Evolutionary conservation across 2,888 invertebrate species (phyloP).

Genomic region (Hirtodrosophila cameraria): DNA sequence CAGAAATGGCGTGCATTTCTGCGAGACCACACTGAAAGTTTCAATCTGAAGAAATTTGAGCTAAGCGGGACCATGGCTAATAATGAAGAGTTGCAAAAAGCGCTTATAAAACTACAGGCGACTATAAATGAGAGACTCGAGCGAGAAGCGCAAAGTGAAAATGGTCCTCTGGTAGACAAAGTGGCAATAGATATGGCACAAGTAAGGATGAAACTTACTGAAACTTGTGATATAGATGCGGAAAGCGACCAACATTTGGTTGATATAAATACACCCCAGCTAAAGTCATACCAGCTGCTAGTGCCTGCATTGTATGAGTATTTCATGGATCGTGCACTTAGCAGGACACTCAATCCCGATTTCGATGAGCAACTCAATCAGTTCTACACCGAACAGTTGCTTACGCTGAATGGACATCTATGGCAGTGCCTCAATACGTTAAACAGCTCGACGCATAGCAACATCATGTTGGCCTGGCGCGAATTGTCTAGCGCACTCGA

Average conservation of each 20-base stretch:
- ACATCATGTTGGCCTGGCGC: conserved; percentile 51
- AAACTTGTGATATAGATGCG: conserved; percentile 13
- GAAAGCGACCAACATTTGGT: conserved; percentile 24
- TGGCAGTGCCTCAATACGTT: conserved; percentile 68
- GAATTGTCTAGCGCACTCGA: conserved; percentile 35
- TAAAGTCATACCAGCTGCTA: conserved; percentile 31
- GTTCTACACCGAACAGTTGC: conserved; percentile 67
- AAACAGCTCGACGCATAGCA: conserved; percentile 44
- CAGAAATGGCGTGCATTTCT: conserved; percentile 56
- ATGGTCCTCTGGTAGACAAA: background rate
- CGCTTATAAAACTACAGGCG: conserved; percentile 32
- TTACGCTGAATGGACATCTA: conserved; percentile 60
- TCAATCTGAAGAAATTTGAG: conserved; percentile 53
- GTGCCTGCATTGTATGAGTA: conserved; percentile 69
- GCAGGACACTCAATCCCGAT: conserved; percentile 37
- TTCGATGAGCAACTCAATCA: conserved; percentile 63
- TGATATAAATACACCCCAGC: conserved; percentile 8
- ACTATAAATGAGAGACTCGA: conserved; percentile 24
- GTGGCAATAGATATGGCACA: conserved; percentile 34
- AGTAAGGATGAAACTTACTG: conserved; percentile 19
- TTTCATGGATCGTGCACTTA: conserved; percentile 68
- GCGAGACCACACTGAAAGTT: conserved; percentile 15
- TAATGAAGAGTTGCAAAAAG: conserved; percentile 3
- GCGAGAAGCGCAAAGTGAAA: background rate
- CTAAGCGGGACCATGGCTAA: background rate